These are phyloP conservation scores for Platorchestia sp. DNA, from an alignment of 1,140 invertebrate species.

Conservation along the genomic window DNA sequence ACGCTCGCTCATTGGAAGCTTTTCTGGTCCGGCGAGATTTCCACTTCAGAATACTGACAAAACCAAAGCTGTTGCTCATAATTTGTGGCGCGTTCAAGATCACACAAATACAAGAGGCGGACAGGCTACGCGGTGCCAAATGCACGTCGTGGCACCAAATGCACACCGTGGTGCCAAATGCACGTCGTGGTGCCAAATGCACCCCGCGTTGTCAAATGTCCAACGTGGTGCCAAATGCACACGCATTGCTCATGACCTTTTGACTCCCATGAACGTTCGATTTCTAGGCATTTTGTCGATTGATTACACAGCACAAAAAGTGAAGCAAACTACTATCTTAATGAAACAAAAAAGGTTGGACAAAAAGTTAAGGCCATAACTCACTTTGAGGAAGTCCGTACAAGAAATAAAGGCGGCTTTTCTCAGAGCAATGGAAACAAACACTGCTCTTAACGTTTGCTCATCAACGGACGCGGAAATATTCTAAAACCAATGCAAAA, in stretches of 20 bases:
- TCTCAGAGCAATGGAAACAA: constrained; percentile 34
- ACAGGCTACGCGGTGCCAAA: not conserved
- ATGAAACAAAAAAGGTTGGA: not conserved
- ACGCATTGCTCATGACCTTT: not conserved
- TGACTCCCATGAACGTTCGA: not conserved
- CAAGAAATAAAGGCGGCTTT: not conserved
- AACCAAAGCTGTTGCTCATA: not conserved
- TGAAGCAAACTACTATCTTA: constrained; percentile 4
- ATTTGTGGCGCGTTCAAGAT: not conserved
- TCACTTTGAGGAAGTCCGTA: constrained; percentile 1
- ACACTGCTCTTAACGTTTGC: not conserved
- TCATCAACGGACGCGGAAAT: not conserved
- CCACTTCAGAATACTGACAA: not conserved
- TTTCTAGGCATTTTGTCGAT: not conserved
- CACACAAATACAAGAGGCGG: not conserved
- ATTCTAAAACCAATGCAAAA: not conserved
- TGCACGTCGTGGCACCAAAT: not conserved
- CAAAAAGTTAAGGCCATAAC: not conserved
- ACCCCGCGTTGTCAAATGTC: too few species aligned
- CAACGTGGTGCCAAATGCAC: not conserved
- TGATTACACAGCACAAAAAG: not conserved
- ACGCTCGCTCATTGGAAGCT: not conserved
- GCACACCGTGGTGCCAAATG: not conserved
- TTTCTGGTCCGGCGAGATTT: not conserved
- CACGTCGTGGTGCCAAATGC: not conserved